Evolutionary conservation across 1,140 invertebrate species (phyloP).

Genomic region (Drosophila leontia): DNA sequence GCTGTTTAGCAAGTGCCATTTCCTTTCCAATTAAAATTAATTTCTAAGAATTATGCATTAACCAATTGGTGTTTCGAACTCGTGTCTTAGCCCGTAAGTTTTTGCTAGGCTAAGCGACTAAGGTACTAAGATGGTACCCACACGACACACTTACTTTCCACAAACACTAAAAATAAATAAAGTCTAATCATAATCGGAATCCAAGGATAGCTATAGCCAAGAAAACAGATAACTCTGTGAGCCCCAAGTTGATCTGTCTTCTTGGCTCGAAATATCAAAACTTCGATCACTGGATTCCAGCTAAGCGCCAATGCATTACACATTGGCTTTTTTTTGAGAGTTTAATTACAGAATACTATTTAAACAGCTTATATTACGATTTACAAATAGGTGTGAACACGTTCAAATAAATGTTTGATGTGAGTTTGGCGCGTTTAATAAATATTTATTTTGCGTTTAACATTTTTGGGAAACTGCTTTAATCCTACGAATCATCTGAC

Average conservation of each 20-base stretch:
- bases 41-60: slow-evolving; percentile 26
- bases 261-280: slow-evolving; percentile 11
- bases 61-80: slow-evolving; percentile 36
- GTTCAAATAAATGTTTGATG: slow-evolving; percentile 73
- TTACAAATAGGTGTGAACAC: slow-evolving; percentile 59
- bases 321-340: slow-evolving; percentile 25
- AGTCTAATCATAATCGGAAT: slow-evolving; percentile 12
- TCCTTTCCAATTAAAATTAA: slow-evolving; percentile 43
- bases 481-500: neutral
- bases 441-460: neutral
- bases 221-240: slow-evolving; percentile 25
- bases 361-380: slow-evolving; percentile 50
- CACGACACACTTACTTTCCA: slow-evolving; percentile 45
- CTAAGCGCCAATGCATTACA: slow-evolving; percentile 34
- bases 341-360: slow-evolving; percentile 1
- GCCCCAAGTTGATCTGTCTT: slow-evolving; percentile 32
- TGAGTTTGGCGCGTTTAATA: slow-evolving; percentile 39
- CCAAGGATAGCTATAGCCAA: slow-evolving; percentile 11
- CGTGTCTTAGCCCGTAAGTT: slow-evolving; percentile 20
- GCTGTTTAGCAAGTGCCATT: slow-evolving; percentile 65
- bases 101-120: slow-evolving; percentile 26
- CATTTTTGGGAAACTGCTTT: neutral
- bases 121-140: neutral
- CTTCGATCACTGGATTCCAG: slow-evolving; percentile 13
- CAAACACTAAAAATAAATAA: neutral